Conservation (phyloP, 2,113 vertebrate species). For the Azemiops feae region DNA sequence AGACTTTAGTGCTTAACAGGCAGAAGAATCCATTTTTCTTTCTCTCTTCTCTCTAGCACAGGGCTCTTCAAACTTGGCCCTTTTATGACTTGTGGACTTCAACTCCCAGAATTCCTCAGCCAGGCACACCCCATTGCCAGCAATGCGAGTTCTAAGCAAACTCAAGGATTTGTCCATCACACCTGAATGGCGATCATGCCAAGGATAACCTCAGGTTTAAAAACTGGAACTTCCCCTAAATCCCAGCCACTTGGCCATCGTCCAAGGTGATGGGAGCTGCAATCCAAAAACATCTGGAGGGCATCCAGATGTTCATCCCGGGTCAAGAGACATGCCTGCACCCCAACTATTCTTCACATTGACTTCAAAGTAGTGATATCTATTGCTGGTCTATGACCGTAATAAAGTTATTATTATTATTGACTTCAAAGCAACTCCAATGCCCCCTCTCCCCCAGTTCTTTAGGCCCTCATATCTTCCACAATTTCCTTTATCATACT, state of each 20-base stretch:
- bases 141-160: background rate
- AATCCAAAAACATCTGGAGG: background rate
- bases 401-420: no score
- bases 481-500: background rate
- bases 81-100: no score
- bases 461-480: background rate
- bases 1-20: no score
- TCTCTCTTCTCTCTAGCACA: no score
- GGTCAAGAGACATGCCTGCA: background rate
- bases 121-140: no score
- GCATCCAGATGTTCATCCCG: background rate
- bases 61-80: no score
- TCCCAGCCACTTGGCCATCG: background rate
- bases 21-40: no score
- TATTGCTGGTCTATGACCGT: no score
- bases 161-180: background rate
- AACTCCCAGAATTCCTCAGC: no score
- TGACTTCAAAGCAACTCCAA: background rate
- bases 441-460: background rate
- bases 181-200: background rate
- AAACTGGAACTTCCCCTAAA: background rate
- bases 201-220: background rate
- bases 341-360: background rate
- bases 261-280: background rate
- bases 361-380: no score